phyloP scores from a whole-genome alignment of 2,797 vertebrate genomes.

The Capromys pilorides region DNA sequence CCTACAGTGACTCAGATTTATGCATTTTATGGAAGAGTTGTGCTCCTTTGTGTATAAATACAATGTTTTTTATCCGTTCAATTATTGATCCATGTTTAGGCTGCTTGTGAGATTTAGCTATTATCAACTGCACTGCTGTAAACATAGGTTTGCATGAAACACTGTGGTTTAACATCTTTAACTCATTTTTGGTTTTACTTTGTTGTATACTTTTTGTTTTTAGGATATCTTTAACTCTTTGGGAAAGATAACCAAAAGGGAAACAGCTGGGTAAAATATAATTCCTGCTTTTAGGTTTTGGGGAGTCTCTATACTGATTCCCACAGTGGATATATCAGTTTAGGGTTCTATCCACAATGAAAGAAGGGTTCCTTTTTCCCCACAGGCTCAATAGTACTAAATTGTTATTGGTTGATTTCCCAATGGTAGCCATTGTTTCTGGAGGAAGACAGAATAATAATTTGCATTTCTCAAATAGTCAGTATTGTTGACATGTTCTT shows the following conservation, averaged over 20 bases:
- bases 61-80: neutral
- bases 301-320: neutral
- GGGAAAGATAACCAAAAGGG: neutral
- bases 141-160: neutral
- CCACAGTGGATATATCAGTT: neutral
- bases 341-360: neutral
- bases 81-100: neutral
- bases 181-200: too few relatives aligned
- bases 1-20: neutral
- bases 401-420: too few relatives aligned
- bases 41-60: neutral
- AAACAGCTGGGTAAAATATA: neutral
- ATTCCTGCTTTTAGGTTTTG: neutral
- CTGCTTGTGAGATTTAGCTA: neutral
- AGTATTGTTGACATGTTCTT: neutral
- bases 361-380: neutral
- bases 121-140: neutral
- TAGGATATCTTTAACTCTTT: neutral
- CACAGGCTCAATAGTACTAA: neutral
- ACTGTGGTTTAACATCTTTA: neutral
- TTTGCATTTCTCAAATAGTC: neutral
- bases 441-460: neutral
- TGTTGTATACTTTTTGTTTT: too few relatives aligned
- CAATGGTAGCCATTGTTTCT: too few relatives aligned
- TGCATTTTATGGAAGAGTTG: neutral